Percentiles rank a stretch among this genome's conserved stretches.
These are phyloP conservation scores for Sus cebifrons DNA, from an alignment of 2,797 vertebrate genomes.

Conservation along the genomic window DNA sequence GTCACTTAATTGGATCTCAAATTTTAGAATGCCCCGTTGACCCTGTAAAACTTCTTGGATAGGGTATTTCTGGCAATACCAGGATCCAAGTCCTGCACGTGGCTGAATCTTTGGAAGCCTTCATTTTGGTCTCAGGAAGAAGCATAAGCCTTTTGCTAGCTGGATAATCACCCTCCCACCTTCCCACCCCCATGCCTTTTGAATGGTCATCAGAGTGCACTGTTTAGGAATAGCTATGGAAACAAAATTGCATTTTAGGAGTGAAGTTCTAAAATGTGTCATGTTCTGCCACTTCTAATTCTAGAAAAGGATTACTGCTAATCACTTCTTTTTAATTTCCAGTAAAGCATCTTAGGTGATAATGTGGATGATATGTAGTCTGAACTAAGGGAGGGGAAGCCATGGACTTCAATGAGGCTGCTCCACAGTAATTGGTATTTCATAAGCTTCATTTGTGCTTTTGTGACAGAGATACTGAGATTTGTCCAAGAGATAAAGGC, in stretches of 20 bases:
- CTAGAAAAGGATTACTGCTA: slow-evolving; percentile 53
- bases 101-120: not conserved
- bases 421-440: slow-evolving; percentile 29
- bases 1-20: not conserved
- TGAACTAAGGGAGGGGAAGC: not conserved
- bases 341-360: slow-evolving; percentile 50
- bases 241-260: slow-evolving; percentile 60
- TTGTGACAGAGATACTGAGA: slow-evolving; percentile 44
- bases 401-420: not conserved
- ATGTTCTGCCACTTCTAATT: slow-evolving; percentile 65
- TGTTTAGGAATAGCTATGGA: not conserved
- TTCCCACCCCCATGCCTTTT: not conserved
- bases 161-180: not conserved
- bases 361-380: slow-evolving; percentile 47
- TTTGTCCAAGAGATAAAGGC: slow-evolving; percentile 64
- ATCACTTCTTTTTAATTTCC: slow-evolving; percentile 69
- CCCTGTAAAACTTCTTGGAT: not conserved
- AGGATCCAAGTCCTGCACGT: not conserved
- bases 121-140: slow-evolving; percentile 58
- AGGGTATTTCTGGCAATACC: not conserved
- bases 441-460: slow-evolving; percentile 52
- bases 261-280: slow-evolving; percentile 60
- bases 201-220: slow-evolving; percentile 59
- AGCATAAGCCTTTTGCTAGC: slow-evolving; percentile 45
- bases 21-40: not conserved